Percentiles rank a stretch among this genome's conserved stretches.
Evolutionary conservation across 35 echinoderm and acorn worm genomes (phyloP).

Genomic region (Ophiothrix spiculata): DNA sequence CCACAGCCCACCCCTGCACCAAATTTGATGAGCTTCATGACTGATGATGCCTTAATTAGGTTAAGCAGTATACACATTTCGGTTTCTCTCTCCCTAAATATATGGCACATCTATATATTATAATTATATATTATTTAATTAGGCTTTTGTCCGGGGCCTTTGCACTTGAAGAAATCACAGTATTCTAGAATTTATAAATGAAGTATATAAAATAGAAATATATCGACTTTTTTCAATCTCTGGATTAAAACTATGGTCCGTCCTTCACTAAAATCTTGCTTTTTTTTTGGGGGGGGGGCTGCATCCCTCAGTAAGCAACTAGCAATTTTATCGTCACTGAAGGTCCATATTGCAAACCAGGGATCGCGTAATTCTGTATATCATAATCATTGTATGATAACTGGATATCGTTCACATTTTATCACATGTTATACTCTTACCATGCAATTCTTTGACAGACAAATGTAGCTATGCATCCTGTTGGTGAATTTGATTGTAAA

Average conservation of each 20-base stretch:
- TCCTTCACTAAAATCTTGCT: no score
- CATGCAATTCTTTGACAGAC: conserved; percentile 32
- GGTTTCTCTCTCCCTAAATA: no score
- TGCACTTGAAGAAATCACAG: no score
- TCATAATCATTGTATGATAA: no score
- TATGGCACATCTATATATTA: no score
- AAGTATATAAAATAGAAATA: no score
- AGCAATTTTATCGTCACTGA: neutral
- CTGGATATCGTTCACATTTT: neutral
- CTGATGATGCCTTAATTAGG: neutral
- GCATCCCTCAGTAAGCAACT: neutral
- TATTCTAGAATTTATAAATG: no score
- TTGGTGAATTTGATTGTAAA: conserved; percentile 49
- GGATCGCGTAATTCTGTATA: no score
- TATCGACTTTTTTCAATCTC: no score
- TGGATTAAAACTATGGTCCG: no score
- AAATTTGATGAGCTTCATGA: neutral
- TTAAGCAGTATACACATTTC: neutral
- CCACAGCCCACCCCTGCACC: neutral
- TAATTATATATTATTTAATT: no score
- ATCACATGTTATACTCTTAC: neutral
- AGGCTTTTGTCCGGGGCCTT: no score
- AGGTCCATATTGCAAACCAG: neutral
- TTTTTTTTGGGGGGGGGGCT: neutral
- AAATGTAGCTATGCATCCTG: conserved; percentile 50